Evolutionary conservation across 2,797 vertebrate genomes (phyloP).

Genomic region (Uromys caudimaculatus): DNA sequence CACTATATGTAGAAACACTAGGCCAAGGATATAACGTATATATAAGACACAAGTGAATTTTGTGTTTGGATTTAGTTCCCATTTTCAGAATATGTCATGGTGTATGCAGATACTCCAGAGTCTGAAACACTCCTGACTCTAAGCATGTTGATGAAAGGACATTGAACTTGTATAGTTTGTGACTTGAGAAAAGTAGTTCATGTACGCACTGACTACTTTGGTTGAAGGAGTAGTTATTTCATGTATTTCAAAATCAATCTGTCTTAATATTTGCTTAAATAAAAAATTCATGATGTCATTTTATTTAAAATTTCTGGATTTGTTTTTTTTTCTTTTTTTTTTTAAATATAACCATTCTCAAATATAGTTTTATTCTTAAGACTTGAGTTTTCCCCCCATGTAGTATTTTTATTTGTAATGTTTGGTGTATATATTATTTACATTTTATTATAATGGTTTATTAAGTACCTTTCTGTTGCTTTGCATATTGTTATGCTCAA

Average conservation of each 20-base stretch:
- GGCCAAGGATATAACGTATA: neutral
- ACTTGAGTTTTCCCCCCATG: constrained; percentile 26
- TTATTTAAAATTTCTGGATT: constrained; percentile 16
- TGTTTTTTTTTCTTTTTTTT: constrained; percentile 49
- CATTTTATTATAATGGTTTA: constrained; percentile 16
- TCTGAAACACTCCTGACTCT: neutral
- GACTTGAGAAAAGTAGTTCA: constrained; percentile 10
- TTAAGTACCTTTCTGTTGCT: constrained; percentile 48
- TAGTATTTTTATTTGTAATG: constrained; percentile 46
- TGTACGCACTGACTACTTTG: neutral
- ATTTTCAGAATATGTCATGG: neutral
- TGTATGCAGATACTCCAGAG: neutral
- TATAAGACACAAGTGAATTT: neutral
- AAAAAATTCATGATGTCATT: constrained; percentile 47
- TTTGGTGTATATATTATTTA: neutral
- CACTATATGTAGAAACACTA: neutral
- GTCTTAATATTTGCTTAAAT: constrained; percentile 43
- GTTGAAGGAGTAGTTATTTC: constrained; percentile 13
- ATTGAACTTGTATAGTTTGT: neutral
- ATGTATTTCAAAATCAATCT: constrained; percentile 37
- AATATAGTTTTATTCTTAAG: constrained; percentile 41
- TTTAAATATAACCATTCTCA: constrained; percentile 10
- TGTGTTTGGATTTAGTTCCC: neutral
- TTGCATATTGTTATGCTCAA: constrained; percentile 14
- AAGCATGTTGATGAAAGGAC: neutral